phyloP scores from a whole-genome alignment of 1,140 invertebrate species.

The Venturia canescens region DNA sequence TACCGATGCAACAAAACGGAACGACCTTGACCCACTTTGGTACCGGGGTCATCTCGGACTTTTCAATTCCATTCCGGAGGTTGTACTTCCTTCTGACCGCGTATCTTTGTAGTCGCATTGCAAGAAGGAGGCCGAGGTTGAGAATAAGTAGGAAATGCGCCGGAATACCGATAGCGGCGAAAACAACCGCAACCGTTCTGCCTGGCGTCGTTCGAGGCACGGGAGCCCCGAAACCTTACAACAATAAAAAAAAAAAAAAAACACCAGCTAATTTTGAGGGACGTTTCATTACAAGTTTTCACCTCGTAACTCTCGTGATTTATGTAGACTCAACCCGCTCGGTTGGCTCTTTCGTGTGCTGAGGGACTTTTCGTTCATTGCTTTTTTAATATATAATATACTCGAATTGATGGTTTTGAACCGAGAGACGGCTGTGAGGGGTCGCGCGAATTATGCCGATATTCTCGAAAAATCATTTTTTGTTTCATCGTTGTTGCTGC shows the following conservation, averaged over 20 bases:
- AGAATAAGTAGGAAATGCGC: constrained; percentile 81
- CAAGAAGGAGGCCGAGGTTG: constrained; percentile 80
- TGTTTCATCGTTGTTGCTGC: too few relatives aligned
- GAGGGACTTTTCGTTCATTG: too few relatives aligned
- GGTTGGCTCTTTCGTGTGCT: not conserved
- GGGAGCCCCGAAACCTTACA: constrained; percentile 81
- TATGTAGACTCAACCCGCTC: not conserved
- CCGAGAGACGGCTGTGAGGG: too few relatives aligned
- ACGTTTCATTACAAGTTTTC: too few relatives aligned
- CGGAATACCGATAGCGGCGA: constrained; percentile 80
- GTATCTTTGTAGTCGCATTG: constrained; percentile 76
- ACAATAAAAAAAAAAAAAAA: constrained; percentile 12
- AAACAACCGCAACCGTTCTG: constrained; percentile 78
- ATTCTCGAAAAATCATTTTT: too few relatives aligned
- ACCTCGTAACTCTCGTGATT: too few relatives aligned
- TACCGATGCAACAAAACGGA: constrained; percentile 68
- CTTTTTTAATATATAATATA: not conserved
- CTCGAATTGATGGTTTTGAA: too few relatives aligned
- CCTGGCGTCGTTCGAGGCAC: constrained; percentile 79
- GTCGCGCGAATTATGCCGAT: too few relatives aligned
- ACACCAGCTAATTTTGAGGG: not conserved
- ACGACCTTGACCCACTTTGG: constrained; percentile 69
- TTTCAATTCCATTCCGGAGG: constrained; percentile 58
- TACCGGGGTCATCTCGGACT: constrained; percentile 56
- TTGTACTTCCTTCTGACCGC: constrained; percentile 62